Conservation (phyloP, 2,888 invertebrate species). For the Synergus japonicus region DNA sequence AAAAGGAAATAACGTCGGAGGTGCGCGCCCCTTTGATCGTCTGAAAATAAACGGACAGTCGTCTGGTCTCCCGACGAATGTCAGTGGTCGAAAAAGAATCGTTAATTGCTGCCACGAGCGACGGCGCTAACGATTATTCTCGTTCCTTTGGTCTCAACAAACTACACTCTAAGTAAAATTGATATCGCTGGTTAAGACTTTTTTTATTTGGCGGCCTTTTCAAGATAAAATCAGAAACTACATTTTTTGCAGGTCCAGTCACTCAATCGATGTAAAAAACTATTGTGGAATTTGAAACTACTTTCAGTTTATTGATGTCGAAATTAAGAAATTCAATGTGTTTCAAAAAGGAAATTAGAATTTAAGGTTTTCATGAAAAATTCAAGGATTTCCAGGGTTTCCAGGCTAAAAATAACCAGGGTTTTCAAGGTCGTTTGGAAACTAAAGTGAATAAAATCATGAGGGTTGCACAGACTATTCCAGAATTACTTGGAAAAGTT, state of each 20-base stretch:
- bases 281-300: background rate
- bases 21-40: slow-evolving; percentile 36
- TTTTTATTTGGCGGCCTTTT: background rate
- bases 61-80: slow-evolving; percentile 36
- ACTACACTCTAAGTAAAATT: slow-evolving; percentile 35
- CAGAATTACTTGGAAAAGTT: no score
- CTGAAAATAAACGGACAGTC: slow-evolving; percentile 38
- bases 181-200: slow-evolving; percentile 9
- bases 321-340: background rate
- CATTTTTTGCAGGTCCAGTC: background rate
- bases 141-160: background rate
- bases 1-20: slow-evolving; percentile 22
- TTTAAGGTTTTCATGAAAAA: no score
- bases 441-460: no score
- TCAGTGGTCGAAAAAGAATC: slow-evolving; percentile 37
- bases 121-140: slow-evolving; percentile 34
- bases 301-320: background rate
- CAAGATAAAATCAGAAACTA: slow-evolving; percentile 14
- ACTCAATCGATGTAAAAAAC: background rate
- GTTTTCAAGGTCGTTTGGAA: no score
- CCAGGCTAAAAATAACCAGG: no score
- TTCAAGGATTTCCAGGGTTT: no score
- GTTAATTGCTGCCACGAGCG: slow-evolving; percentile 41
- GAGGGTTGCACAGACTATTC: no score
- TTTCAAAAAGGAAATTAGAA: no score